phyloP scores from a whole-genome alignment of 2,888 invertebrate genomes.

The Drosophila mettleri region DNA sequence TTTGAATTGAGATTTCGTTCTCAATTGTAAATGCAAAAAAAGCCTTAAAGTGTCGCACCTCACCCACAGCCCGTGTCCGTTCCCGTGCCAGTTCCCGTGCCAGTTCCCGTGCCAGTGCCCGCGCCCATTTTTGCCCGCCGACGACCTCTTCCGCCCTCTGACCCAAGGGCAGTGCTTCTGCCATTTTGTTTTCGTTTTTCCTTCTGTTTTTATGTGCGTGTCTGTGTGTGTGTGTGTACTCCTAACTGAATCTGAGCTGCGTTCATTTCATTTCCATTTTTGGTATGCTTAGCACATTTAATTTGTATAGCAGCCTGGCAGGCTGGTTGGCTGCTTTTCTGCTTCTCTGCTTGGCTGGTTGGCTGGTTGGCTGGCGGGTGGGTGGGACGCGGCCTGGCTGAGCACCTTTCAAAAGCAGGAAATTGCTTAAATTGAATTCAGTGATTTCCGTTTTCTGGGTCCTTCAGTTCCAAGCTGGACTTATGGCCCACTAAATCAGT shows the following conservation, averaged over 20 bases:
- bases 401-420: constrained; percentile 67
- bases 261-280: constrained; percentile 32
- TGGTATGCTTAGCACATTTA: constrained; percentile 63
- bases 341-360: background rate
- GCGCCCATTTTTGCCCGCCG: background rate
- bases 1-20: constrained; percentile 52
- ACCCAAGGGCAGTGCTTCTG: constrained; percentile 10
- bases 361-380: background rate
- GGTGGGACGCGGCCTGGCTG: constrained; percentile 13
- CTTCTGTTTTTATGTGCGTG: constrained; percentile 8
- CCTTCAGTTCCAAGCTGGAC: constrained; percentile 14
- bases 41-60: constrained; percentile 29
- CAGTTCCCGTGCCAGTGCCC: background rate
- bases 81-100: background rate
- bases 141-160: background rate
- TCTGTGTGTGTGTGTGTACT: constrained; percentile 9
- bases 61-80: background rate
- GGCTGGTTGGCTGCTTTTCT: background rate
- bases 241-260: constrained; percentile 33
- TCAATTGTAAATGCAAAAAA: constrained; percentile 50
- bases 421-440: constrained; percentile 76
- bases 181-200: constrained; percentile 10
- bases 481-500: constrained; percentile 19
- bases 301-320: constrained; percentile 41
- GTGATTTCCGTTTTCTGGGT: constrained; percentile 60